Evolutionary conservation across 1,140 invertebrate species (phyloP), one percentile per base, ranked within the genome.

Genomic region (Dendrolimus kikuchii): DNA sequence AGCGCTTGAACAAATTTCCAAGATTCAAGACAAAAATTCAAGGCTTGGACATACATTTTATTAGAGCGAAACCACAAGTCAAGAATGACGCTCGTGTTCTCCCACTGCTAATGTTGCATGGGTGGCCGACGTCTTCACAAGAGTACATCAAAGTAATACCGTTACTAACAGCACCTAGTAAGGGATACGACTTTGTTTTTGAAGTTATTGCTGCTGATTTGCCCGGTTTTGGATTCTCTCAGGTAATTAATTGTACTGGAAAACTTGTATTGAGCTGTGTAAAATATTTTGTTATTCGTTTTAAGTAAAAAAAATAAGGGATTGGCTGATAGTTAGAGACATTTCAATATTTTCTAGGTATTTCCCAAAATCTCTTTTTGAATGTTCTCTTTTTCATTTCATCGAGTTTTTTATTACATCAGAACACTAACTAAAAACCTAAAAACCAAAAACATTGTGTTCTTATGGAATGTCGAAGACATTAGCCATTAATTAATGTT

Each of bases 121-220:
- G 96, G 37, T 98, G 96, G 96, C 97, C 97, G 0, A 96, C 96
- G 60, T 95, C 94, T 0, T 89, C 97, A 0, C 90, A 93, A 23
- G 95, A 98, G 77, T 98, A 97, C 71, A 93, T 94, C 55, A 93
- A 95, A 72, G 88, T 96, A 4, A 92, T 95, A 56, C 93, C 93
- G 2, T 58, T 93, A 6, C 77, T 96, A n/a, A 93, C 90, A 0
- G 90, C 87, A n/a, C 87, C 90, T 4, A 85, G 83, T 53, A 73
- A 85, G 7, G 89, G 87, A 8, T 85, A 88, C 46, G 88, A 92
- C 53, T 92, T 94, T 68, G 92, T 93, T 5, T 97, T 96, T 72
- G 94, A 97, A 85, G 88, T 96, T 0, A 88, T 97, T 10, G 91
- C 90, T 5, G 93, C 94, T 0, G 95, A 94, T 51, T 86, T 96